phyloP scores from a whole-genome alignment of 2,113 vertebrate genomes.

The human (Homo sapiens) region DNA sequence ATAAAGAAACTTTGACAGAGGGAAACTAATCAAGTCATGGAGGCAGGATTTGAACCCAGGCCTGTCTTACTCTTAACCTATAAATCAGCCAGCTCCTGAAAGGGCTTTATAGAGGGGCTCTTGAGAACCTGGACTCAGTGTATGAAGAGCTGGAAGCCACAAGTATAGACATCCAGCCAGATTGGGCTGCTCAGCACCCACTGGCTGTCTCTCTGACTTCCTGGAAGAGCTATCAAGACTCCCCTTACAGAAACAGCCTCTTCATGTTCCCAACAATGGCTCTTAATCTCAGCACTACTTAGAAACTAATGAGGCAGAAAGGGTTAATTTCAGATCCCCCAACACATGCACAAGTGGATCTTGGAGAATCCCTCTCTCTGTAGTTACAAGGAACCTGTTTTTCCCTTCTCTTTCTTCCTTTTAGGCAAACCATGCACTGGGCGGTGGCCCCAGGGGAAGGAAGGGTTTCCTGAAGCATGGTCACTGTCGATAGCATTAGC shows the following conservation, averaged over 20 bases:
- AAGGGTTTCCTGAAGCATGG: neutral
- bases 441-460: neutral
- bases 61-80: neutral
- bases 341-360: neutral
- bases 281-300: conserved; percentile 16
- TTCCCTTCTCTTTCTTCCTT: neutral
- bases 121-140: neutral
- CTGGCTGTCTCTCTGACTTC: neutral
- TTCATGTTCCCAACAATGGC: neutral
- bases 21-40: neutral
- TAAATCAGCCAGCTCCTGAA: neutral
- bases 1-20: neutral
- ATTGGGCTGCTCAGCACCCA: neutral
- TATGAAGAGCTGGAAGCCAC: neutral
- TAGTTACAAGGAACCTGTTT: neutral
- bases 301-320: conserved; percentile 53
- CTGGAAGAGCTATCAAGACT: neutral
- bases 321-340: conserved; percentile 52
- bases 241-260: neutral
- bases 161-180: neutral
- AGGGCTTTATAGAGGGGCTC: neutral
- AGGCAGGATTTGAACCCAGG: neutral
- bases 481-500: neutral
- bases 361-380: neutral
- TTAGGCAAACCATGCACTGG: neutral